These are phyloP conservation scores for Tenthredo mesomela DNA, from an alignment of 2,888 invertebrate genomes.

Conservation along the genomic window DNA sequence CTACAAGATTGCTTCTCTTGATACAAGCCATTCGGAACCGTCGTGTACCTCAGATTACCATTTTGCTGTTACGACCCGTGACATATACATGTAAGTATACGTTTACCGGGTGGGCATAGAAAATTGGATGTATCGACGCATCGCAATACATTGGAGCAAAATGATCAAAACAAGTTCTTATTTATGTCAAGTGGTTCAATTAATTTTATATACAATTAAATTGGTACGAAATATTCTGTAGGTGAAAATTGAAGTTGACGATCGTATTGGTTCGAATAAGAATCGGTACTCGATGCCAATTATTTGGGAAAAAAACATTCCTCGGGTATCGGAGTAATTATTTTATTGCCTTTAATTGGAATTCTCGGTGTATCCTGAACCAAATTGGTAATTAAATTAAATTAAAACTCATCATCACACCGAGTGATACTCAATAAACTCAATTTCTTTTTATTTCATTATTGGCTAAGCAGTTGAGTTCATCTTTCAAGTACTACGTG, in stretches of 20 bases:
- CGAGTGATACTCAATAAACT: constrained; percentile 1
- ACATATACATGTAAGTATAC: neutral
- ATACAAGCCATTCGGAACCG: constrained; percentile 45
- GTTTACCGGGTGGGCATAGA: constrained; percentile 10
- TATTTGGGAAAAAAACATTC: neutral
- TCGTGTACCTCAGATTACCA: constrained; percentile 46
- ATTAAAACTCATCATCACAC: neutral
- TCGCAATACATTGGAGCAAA: neutral
- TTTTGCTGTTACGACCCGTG: constrained; percentile 43
- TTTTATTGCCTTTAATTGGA: constrained; percentile 1
- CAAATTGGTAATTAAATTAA: constrained; percentile 19
- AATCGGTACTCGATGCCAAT: neutral
- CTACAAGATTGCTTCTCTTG: constrained; percentile 47
- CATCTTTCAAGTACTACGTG: neutral
- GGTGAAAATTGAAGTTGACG: neutral
- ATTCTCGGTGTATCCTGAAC: neutral
- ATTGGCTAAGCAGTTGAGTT: constrained; percentile 8
- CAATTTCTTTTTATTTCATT: constrained; percentile 11
- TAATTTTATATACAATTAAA: neutral
- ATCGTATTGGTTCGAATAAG: neutral
- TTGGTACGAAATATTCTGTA: neutral
- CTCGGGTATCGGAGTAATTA: neutral
- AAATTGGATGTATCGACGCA: neutral
- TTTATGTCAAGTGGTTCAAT: neutral
- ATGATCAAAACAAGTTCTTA: neutral